Evolutionary conservation across 2,888 invertebrate species (phyloP), one percentile per base, ranked within the genome.

Genomic region (Habroteleia sp.): DNA sequence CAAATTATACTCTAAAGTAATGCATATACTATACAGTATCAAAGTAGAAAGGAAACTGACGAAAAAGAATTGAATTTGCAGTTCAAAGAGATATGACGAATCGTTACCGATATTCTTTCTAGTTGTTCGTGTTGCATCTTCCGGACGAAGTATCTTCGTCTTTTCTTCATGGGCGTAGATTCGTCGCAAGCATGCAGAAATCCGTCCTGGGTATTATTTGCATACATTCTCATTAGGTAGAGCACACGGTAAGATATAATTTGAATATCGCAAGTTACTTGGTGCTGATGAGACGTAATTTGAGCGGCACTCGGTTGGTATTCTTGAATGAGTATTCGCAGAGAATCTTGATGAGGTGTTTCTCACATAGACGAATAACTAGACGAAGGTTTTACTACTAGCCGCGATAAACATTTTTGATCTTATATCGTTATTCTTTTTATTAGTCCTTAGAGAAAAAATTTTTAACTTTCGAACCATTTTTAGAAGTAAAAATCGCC

Each of bases 181-280:
- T 50, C 33, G 31, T 56, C 52, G 50, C 35, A 37, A 29, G 29
- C 54, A 66, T 63, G 33, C 39, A 41, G 42, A 50, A 74, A 69
- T 63, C 23, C 35, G 58, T 48, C 44, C 52, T 29, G 48, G 65
- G 75, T 74, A 79, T 84, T 85, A 85, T 85, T 85, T 85, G 83
- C 86, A 85, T 85, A 84, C 82, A 80, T 84, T 84, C 83, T 86
- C 86, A 84, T 85, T 84, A 86, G 79, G 73, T 73, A 73, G 58
- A 76, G 75, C 75, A n/a, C n/a, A 63, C 63, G 63, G 78, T 71
- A 79, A 80, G 80, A 84, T 85, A 85, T 85, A 86, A 86, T 86
- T 85, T 85, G 84, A 86, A 86, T 86, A 85, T 86, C 79, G 84
- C 81, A 80, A 83, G 84, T 83, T 84, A 83, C 82, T 82, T 78